These are phyloP conservation scores for Heliconius nattereri DNA, from an alignment of 1,140 invertebrate genomes.

Conservation along the genomic window DNA sequence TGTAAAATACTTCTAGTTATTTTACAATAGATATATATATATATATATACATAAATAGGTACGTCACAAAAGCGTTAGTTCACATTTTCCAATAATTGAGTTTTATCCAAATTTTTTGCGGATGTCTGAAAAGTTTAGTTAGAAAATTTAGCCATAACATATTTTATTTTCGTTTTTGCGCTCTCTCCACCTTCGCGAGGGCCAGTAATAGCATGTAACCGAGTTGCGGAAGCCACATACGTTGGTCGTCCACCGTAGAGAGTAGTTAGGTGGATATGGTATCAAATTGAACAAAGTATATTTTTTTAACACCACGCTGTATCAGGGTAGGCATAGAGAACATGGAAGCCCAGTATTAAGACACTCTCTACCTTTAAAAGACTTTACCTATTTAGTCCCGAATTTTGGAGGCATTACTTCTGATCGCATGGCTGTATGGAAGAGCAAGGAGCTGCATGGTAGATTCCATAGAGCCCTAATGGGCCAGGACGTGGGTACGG, in stretches of 20 bases:
- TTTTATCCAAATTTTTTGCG: background rate
- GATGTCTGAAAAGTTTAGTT: background rate
- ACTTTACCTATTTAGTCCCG: too few relatives aligned
- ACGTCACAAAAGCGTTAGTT: background rate
- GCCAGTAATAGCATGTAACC: background rate
- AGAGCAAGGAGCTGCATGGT: too few relatives aligned
- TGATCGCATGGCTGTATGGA: too few relatives aligned
- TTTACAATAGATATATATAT: too few relatives aligned
- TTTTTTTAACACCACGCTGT: background rate
- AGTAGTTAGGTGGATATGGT: background rate
- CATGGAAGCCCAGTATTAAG: too few relatives aligned
- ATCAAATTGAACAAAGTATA: background rate
- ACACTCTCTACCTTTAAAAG: too few relatives aligned
- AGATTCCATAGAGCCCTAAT: too few relatives aligned
- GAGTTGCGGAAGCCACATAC: background rate
- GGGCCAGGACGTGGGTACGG: too few relatives aligned
- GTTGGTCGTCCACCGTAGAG: background rate
- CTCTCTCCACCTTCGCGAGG: background rate
- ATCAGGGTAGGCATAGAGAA: background rate
- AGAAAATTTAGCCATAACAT: background rate
- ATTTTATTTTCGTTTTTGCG: constrained; percentile 8
- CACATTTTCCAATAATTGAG: background rate
- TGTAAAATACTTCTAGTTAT: too few relatives aligned
- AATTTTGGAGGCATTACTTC: too few relatives aligned
- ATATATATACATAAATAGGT: background rate